Evolutionary conservation across 1,140 invertebrate genomes (phyloP).

Genomic region (Brachionus calyciflorus): DNA sequence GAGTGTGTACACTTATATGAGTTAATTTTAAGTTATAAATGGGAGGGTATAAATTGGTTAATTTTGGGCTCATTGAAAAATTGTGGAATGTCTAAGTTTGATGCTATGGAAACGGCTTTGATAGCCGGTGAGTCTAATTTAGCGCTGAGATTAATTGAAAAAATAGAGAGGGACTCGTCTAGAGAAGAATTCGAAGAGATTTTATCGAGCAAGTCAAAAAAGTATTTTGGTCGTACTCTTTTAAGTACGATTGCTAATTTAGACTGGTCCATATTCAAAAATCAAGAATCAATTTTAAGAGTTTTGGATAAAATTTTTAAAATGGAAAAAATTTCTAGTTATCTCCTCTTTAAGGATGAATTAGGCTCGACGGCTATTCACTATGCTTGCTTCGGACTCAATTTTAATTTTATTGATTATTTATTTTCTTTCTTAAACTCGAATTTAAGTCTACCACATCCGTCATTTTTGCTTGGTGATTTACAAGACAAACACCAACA

Average conservation of each 20-base stretch:
- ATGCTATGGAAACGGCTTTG: constrained; percentile 1
- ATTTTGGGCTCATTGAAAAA: not conserved
- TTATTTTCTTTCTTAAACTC: not conserved
- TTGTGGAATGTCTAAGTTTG: not conserved
- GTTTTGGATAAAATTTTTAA: constrained; percentile 30
- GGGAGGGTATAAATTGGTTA: constrained; percentile 39
- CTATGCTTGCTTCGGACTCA: not conserved
- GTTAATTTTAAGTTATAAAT: not conserved
- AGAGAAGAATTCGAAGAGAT: not conserved
- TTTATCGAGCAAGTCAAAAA: not conserved
- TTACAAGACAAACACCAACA: not conserved
- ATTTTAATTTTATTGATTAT: constrained; percentile 1
- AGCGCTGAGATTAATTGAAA: not conserved
- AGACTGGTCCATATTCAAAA: not conserved
- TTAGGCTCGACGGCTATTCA: not conserved
- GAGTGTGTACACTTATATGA: not conserved
- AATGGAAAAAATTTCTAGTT: not conserved
- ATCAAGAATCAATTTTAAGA: not conserved
- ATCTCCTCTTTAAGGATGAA: not conserved
- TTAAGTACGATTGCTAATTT: not conserved
- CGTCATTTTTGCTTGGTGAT: not conserved
- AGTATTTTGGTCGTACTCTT: not conserved
- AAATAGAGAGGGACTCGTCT: not conserved
- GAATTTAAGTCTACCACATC: not conserved
- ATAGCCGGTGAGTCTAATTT: not conserved